These are phyloP conservation scores for Muricea muricata DNA, from an alignment of 92 coral and sea anemone genomes.

Conservation along the genomic window DNA sequence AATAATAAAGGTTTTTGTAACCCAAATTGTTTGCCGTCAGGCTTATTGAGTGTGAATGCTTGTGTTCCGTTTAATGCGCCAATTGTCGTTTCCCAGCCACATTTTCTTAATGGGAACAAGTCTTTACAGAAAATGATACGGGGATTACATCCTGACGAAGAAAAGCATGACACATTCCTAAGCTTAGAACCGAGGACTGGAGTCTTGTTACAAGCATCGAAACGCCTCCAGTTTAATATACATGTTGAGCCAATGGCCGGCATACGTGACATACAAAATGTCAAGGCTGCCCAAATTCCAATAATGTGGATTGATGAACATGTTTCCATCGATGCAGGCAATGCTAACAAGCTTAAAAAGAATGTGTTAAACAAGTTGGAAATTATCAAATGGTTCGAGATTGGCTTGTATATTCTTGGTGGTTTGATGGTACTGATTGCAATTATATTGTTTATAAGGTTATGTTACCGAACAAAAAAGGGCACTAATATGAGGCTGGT, in stretches of 20 bases:
- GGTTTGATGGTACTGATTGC: constrained; percentile 73
- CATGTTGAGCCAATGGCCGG: constrained; percentile 69
- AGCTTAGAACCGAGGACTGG: constrained; percentile 85
- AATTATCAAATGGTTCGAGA: constrained; percentile 75
- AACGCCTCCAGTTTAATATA: constrained; percentile 82
- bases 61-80: constrained; percentile 84
- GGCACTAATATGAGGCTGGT: background rate
- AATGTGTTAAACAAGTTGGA: constrained; percentile 69
- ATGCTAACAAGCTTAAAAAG: constrained; percentile 72
- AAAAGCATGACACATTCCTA: constrained; percentile 86
- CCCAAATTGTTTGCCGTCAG: constrained; percentile 78
- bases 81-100: constrained; percentile 87
- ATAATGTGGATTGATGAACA: constrained; percentile 81
- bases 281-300: constrained; percentile 71
- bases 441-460: constrained; percentile 45
- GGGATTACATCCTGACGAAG: constrained; percentile 77
- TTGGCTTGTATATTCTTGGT: constrained; percentile 74
- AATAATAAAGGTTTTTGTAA: constrained; percentile 85
- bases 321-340: constrained; percentile 61
- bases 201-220: constrained; percentile 75
- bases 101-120: constrained; percentile 83
- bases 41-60: constrained; percentile 81
- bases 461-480: background rate
- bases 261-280: constrained; percentile 58
- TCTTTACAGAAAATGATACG: constrained; percentile 62